Evolutionary conservation across 2,797 vertebrate genomes (phyloP), one percentile per base, ranked within the genome.

Genomic region (Rhabdomys pumilio): DNA sequence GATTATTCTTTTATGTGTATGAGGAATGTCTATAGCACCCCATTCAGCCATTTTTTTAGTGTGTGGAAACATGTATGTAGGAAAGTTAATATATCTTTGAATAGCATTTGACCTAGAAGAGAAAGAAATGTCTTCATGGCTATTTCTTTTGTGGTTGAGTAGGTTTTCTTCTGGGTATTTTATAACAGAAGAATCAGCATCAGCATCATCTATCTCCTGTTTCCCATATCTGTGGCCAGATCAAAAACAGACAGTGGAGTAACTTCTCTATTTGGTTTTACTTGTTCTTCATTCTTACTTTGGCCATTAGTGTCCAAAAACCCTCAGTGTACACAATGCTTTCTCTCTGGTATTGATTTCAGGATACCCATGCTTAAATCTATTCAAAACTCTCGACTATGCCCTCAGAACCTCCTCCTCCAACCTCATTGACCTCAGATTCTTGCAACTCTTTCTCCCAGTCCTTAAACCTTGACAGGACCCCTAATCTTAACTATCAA

Each of bases 181-280:
- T 80, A 57, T 19, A 92, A 72, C 31, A 90, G 38, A 5, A 11
- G 47, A 29, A 44, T 3, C 44, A n/a, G 47, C 34, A 44, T 3
- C 44, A n/a, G 9, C 81, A 95, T 92, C 47, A 77, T 81, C 53
- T 69, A 85, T 22, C 53, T 77, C 87, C 10, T 93, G 34, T 75
- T 92, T n/a, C 31, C 75, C 20, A 77, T 73, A 69, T n/a, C 41
- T 72, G 24, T 82, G 47, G 55, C 53, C 65, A 94, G 11, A 44
- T 95, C 61, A 77, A 83, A 94, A 92, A 29, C 34, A 83, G 38
- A 84, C 44, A 34, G 89, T 44, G 20, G 10, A 4, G 55, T 96
- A 55, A 90, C 44, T 85, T 84, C 13, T 91, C 44, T 77, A 20
- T 63, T 94, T 41, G 82, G 38, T 76, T 93, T 89, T 95, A 38